phyloP scores from a whole-genome alignment of 2,888 invertebrate species.

The Altica lythri region DNA sequence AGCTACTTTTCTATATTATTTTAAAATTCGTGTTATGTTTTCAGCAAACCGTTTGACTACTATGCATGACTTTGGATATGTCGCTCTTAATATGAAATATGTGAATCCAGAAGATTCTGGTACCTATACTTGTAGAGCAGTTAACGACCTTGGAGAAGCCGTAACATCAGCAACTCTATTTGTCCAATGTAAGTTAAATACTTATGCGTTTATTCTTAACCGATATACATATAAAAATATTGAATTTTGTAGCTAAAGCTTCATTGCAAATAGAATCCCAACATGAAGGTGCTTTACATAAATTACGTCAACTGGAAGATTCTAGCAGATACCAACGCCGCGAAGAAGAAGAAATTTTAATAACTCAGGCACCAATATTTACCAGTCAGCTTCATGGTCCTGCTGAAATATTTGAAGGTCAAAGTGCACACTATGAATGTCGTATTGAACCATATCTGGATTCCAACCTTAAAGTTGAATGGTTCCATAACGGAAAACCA shows the following conservation, averaged over 20 bases:
- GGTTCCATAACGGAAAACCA: constrained; percentile 92
- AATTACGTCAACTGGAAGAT: constrained; percentile 86
- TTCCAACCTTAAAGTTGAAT: constrained; percentile 85
- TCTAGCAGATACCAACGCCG: constrained; percentile 76
- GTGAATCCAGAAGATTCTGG: constrained; percentile 96
- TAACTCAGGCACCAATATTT: constrained; percentile 84
- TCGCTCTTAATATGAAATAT: constrained; percentile 92
- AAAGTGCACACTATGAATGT: constrained; percentile 91
- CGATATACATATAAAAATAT: background rate
- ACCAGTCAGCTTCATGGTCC: constrained; percentile 86
- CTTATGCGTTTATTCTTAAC: background rate
- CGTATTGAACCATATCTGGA: constrained; percentile 92
- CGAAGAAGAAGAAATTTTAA: constrained; percentile 78
- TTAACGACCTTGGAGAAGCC: constrained; percentile 92
- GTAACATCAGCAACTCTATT: constrained; percentile 90
- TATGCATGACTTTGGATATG: constrained; percentile 98
- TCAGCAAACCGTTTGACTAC: constrained; percentile 87
- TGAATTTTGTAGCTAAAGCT: constrained; percentile 70
- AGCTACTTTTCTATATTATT: background rate
- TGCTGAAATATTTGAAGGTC: constrained; percentile 81
- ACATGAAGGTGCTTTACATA: constrained; percentile 86
- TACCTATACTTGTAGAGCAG: constrained; percentile 92
- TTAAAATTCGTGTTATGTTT: constrained; percentile 6
- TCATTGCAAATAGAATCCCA: constrained; percentile 86
- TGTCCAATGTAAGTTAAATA: constrained; percentile 73